Base-by-base conservation (phyloP, 2,113 vertebrate species). In the Tiliqua scincoides region DNA sequence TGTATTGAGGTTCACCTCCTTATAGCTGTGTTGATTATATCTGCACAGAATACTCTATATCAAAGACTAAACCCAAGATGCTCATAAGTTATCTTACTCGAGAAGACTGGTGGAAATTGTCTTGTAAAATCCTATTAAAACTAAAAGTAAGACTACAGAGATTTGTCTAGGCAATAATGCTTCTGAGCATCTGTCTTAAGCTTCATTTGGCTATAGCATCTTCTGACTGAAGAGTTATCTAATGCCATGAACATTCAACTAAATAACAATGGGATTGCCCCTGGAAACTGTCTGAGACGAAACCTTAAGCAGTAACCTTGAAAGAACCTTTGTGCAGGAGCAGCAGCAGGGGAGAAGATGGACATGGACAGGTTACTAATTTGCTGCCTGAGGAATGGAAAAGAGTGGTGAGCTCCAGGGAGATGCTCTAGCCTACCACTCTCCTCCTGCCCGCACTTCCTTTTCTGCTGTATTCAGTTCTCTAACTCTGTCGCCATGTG, bases 1-100 rank as follows among this genome's bases (percentile, higher is more conserved):
- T 30, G 11, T 82, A 27, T 35, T 86, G 59, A 81, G 8, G 12
- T 88, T 82, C 85, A 72, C 3, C 79, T 93, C 48, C 67, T 71
- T n/a, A 77, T 87, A 63, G 3, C 65, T 83, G 65, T 14, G 30
- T 75, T 86, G 57, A 52, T 89, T 79, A 80, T 52, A 2, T 73
- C 2, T 85, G 1, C 32, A 43, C 54, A 61, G 9, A 80, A 63
- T 2, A 79, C 8, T 65, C 70, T 83, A 57, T 17, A 40, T 81
- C 14, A 82, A 65, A 89, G 88, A 43, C 7, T 82, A 84, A 90
- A 85, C 1, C 1, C 9, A 79, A 4, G 0, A 54, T 78, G 7
- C 68, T 84, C 9, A 52, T 40, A 4, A 85, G 82, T 62, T 84
- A 54, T 57, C 77, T 82, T 17, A 32, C 65, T 88, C 4, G 85